Percentiles rank a stretch among this genome's conserved stretches.
Conservation (phyloP, 1,140 invertebrate species). For the Mactra quadrangularis region DNA sequence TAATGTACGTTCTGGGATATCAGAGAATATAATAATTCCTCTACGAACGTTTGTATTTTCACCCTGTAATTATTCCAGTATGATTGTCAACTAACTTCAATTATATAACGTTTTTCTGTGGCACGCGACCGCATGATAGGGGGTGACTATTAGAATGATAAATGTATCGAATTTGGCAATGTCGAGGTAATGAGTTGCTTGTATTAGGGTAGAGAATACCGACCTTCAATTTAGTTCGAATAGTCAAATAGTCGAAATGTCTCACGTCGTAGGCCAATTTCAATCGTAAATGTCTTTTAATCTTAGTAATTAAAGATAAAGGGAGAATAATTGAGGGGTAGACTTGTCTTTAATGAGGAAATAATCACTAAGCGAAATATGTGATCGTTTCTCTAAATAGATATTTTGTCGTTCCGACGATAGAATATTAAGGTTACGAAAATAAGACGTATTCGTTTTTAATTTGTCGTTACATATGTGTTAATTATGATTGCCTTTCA, state of each 20-base stretch:
- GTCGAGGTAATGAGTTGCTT: conserved; percentile 16
- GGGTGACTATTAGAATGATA: conserved; percentile 57
- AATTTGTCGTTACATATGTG: too few relatives aligned
- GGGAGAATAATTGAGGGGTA: conserved; percentile 5
- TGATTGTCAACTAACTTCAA: conserved; percentile 52
- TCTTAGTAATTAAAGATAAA: conserved; percentile 28
- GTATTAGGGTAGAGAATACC: neutral
- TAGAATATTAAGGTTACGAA: too few relatives aligned
- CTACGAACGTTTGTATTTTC: conserved; percentile 31
- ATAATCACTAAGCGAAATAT: conserved; percentile 36
- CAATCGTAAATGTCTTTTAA: conserved; percentile 5
- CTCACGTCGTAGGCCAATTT: neutral
- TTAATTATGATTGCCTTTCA: too few relatives aligned
- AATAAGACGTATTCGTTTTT: too few relatives aligned
- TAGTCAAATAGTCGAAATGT: conserved; percentile 13
- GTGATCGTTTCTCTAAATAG: too few relatives aligned
- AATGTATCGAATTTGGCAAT: conserved; percentile 4
- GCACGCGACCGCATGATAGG: conserved; percentile 44
- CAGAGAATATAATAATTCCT: conserved; percentile 55
- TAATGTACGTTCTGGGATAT: conserved; percentile 32
- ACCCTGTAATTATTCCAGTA: conserved; percentile 47
- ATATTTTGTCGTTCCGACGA: too few relatives aligned
- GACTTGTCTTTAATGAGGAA: conserved; percentile 34
- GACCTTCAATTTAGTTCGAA: conserved; percentile 25
- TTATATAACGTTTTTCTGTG: conserved; percentile 53